These are phyloP conservation scores for Melanotaenia boesemani DNA, from an alignment of 2,797 vertebrate species.

Conservation along the genomic window DNA sequence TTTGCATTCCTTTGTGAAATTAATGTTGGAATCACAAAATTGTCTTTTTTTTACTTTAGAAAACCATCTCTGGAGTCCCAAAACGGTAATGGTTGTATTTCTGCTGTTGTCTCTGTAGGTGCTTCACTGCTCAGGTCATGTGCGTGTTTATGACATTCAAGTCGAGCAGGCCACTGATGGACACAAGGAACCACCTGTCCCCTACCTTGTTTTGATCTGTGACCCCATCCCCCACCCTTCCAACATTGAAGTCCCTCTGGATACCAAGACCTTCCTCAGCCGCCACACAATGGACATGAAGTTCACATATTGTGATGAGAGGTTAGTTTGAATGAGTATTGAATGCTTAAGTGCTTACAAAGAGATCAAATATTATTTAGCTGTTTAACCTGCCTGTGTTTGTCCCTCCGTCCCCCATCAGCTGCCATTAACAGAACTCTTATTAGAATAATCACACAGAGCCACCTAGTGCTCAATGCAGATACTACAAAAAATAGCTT, in stretches of 20 bases:
- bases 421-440: not conserved
- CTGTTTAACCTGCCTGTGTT: not conserved
- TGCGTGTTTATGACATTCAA: conserved; percentile 85
- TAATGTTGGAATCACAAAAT: not conserved
- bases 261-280: conserved; percentile 98
- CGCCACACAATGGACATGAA: conserved; percentile 99
- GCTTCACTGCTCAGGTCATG: conserved; percentile 94
- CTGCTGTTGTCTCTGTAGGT: conserved; percentile 80
- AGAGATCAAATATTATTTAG: conserved; percentile 5
- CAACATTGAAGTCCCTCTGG: conserved; percentile 98
- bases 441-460: conserved; percentile 44
- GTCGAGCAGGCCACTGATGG: conserved; percentile 83
- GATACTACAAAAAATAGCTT: conserved; percentile 21
- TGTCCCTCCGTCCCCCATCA: not conserved
- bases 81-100: not conserved
- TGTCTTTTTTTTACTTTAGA: not conserved
- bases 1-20: not conserved
- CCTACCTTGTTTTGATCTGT: conserved; percentile 95
- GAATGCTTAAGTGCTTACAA: conserved; percentile 10
- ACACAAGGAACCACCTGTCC: conserved; percentile 89
- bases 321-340: conserved; percentile 75
- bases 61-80: not conserved
- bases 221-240: conserved; percentile 97
- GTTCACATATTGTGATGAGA: conserved; percentile 98
- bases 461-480: conserved; percentile 82